These are phyloP conservation scores for Burhinus oedicnemus DNA, from an alignment of 2,113 vertebrate genomes.

Conservation along the genomic window DNA sequence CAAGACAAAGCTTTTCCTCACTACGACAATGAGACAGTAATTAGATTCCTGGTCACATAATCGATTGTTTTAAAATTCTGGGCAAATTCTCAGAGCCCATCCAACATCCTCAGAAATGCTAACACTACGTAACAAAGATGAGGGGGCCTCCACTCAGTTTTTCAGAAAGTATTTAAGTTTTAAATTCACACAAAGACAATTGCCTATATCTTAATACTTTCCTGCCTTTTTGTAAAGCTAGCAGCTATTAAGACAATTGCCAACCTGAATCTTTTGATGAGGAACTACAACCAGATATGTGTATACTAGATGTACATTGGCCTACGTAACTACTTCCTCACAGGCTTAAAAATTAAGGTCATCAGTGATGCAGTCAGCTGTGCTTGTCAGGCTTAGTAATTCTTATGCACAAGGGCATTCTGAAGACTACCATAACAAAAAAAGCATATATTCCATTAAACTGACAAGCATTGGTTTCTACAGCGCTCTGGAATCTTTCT, in stretches of 20 bases:
- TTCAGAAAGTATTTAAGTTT: neutral
- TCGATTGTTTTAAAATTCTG: neutral
- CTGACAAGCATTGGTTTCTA: neutral
- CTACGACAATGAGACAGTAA: neutral
- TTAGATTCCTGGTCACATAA: neutral
- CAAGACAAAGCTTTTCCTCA: neutral
- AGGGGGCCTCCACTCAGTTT: neutral
- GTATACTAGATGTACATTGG: neutral
- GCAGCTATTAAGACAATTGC: neutral
- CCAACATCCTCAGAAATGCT: neutral
- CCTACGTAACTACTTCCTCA: neutral
- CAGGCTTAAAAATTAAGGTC: neutral
- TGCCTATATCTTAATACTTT: neutral
- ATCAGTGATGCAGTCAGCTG: neutral
- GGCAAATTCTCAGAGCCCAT: neutral
- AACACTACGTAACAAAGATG: neutral
- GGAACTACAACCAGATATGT: neutral
- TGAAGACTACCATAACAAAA: neutral
- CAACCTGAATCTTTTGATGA: neutral
- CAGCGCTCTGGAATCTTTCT: neutral
- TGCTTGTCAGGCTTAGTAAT: neutral
- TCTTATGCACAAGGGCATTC: neutral
- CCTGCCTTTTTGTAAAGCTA: neutral
- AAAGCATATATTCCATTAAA: neutral
- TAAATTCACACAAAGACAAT: neutral